Evolutionary conservation across 2,888 invertebrate species (phyloP), one percentile per base, ranked within the genome.

Genomic region (Limnephilus marmoratus): DNA sequence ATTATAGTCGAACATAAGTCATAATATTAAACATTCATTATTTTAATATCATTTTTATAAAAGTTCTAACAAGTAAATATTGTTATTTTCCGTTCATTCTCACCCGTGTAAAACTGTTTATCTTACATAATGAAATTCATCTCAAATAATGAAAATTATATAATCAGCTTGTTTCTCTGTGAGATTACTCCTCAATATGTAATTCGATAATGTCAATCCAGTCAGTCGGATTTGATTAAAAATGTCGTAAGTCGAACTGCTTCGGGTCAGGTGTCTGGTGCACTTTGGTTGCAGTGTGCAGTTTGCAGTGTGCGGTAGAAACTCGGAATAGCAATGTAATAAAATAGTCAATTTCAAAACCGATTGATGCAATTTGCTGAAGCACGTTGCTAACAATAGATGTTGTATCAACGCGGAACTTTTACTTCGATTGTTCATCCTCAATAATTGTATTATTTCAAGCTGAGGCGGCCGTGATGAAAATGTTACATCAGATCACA

Each of bases 191-290:
- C 31, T 37, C 37, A 37, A 37, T 18, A 83, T 83, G 37, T 83
- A 37, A 83, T 37, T 83, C 83, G 83, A 83, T 34, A 83, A 83
- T 83, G 83, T 83, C 83, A 83, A 83, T 68, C 68, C 24, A 37
- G 37, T 34, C 83, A 18, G 83, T 83, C 24, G 83, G 82, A 83
- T 83, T 83, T 83, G 83, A 83, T 83, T 83, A 24, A 41, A 83
- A 41, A 24, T 68, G n/a, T n/a, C n/a, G 68, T 68, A 68, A 68
- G 18, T 24, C 37, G 83, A 37, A 41, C 83, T 34, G 12, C 83
- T 83, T 24, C 37, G 37, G 34, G 24, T 34, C 83, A 41, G 83
- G 37, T 83, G 34, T 83, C 83, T 37, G 37, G 18, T 18, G 34
- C 83, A n/a, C 18, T 68, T 68, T 68, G 37, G 24, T 34, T 24